These are phyloP conservation scores for Pseudococcus viburni DNA, from an alignment of 2,888 invertebrate species.

Conservation along the genomic window DNA sequence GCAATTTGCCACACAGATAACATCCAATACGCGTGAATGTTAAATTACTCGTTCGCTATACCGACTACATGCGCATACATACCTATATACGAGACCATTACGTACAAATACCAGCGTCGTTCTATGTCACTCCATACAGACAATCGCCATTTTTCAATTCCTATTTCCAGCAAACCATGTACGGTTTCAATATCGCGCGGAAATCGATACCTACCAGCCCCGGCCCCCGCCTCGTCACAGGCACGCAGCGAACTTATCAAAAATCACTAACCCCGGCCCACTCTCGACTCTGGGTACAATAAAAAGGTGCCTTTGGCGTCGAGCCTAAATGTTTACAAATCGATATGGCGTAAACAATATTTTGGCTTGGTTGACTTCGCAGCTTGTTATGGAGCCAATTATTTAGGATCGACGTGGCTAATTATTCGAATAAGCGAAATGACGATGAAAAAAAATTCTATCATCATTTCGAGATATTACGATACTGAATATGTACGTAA, in stretches of 20 bases:
- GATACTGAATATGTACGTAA: background rate
- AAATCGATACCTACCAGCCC: background rate
- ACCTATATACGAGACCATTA: background rate
- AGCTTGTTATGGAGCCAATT: conserved; percentile 43
- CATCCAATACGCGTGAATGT: conserved; percentile 48
- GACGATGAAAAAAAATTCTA: background rate
- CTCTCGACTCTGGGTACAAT: too few relatives aligned
- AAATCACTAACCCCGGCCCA: too few relatives aligned
- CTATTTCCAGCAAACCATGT: background rate
- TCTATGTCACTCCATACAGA: background rate
- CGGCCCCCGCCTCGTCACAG: too few relatives aligned
- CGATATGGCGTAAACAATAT: conserved; percentile 46
- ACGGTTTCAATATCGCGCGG: background rate
- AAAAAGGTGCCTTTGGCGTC: conserved; percentile 9
- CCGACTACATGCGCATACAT: background rate
- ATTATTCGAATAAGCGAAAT: conserved; percentile 4
- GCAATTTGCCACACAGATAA: conserved; percentile 55
- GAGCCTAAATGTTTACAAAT: conserved; percentile 46
- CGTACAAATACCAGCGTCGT: background rate
- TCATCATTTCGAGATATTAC: background rate
- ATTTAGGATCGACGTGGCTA: background rate
- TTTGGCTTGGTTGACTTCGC: background rate
- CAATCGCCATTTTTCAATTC: background rate
- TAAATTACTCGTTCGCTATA: conserved; percentile 28
- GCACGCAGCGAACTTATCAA: too few relatives aligned